Evolutionary conservation across 2,888 invertebrate species (phyloP), one percentile per base, ranked within the genome.

Genomic region (Drosophila trichaetosa): DNA sequence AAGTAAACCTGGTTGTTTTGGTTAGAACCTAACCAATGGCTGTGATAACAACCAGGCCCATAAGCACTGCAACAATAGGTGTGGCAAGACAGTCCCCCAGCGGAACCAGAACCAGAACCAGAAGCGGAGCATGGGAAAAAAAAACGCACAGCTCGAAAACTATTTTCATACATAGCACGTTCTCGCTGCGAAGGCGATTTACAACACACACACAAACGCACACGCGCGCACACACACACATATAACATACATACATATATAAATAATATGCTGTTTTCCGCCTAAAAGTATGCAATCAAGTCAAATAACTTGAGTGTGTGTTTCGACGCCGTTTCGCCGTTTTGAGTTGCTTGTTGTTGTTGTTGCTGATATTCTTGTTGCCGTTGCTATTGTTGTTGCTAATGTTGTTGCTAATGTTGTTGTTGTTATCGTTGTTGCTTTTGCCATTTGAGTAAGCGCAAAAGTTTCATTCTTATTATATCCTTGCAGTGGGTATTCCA

Each of bases 261-360:
- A 75, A 73, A 75, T 78, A 78, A 87, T 84, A 76, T 73, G 80
- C 68, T 75, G 53, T 69, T 70, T 75, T 82, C 69, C 83, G 80
- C 76, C 81, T 79, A 76, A 79, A 80, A 83, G 83, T 83, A 86
- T 80, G 79, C 89, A 90, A 86, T 81, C 80, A 86, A 87, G 73
- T 79, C 78, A 82, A 87, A 80, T 80, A 77, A 81, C 54, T 74
- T 74, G 56, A 73, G 79, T 77, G 80, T 73, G 72, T 76, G 67
- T 68, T 67, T 70, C 65, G 33, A 60, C 73, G 58, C 66, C 69
- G 60, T 67, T 70, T 62, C 48, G 27, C 61, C 48, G 40, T 36
- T 63, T n/a, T 52, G 53, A 51, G 40, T 33, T 72, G 38, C 21
- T 54, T 29, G 31, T n/a, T 33, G 36, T 53, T 40, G 38, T 31